Evolutionary conservation across 2,113 vertebrate species (phyloP), one percentile per base, ranked within the genome.

Genomic region (Oceanodroma tethys): DNA sequence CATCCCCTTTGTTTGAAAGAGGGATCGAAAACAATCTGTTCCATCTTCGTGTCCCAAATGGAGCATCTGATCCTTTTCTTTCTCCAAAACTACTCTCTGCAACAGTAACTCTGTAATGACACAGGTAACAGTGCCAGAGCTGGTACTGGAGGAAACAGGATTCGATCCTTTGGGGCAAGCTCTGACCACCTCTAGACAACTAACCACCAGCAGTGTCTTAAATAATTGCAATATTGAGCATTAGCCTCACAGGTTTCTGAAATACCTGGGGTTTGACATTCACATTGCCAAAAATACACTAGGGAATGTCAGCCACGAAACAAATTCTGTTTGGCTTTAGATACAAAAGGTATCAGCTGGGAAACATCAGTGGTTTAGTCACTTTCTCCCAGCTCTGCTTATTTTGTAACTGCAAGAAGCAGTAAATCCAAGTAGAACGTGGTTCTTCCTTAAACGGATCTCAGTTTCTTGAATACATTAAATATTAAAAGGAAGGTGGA

Each of bases 11-110:
- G 73, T 94, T 81, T 72, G 38, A 85, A 84, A 60, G 73, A 58
- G 38, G 63, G 32, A 86, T 81, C 2, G 19, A 79, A 96, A 91
- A 0, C 86, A 88, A 50, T 81, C 94, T 96, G 84, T 87, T 96
- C 83, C 25, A 16, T 89, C 81, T 75, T 67, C 1, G 0, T 56
- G 59, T 87, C 91, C 70, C 84, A 81, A 67, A n/a, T 48, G 86
- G 86, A 84, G 71, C 88, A 86, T 88, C 89, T 90, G 56, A 89
- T 74, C 50, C 42, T 74, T 48, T 70, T 45, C 21, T 76, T 88
- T 19, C n/a, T 89, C 81, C 70, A 85, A 0, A 89, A 93, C 70
- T 60, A 34, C 19, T 71, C 47, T 21, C 9, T 74, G 78, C 36
- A 26, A 27, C 29, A 67, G 38, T 63, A 91, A 29, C 58, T 82